Evolutionary conservation across 2,888 invertebrate species (phyloP).

Genomic region (Drosophila stalkeri): DNA sequence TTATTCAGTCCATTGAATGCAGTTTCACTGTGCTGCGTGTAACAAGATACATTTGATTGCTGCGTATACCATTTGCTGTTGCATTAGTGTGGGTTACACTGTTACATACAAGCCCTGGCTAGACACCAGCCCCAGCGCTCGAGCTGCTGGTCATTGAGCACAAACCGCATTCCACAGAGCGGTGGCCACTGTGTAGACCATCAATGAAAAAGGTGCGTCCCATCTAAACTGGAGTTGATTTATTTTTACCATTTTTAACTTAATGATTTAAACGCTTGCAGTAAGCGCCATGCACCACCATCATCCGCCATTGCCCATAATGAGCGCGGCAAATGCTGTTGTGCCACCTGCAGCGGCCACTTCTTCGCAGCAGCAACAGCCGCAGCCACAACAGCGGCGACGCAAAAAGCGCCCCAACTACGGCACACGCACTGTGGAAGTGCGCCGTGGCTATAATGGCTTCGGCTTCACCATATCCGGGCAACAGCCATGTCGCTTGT

Average conservation of each 20-base stretch:
- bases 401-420: slow-evolving; percentile 88
- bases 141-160: slow-evolving; percentile 55
- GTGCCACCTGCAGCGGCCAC: slow-evolving; percentile 18
- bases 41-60: slow-evolving; percentile 44
- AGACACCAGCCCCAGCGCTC: slow-evolving; percentile 37
- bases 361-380: slow-evolving; percentile 29
- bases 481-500: slow-evolving; percentile 97
- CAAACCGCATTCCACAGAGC: slow-evolving; percentile 67
- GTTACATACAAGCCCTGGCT: slow-evolving; percentile 43
- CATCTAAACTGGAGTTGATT: slow-evolving; percentile 21
- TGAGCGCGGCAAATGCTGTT: slow-evolving; percentile 40
- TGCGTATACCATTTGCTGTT: slow-evolving; percentile 40
- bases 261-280: slow-evolving; percentile 19
- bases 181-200: slow-evolving; percentile 36
- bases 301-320: slow-evolving; percentile 76
- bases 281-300: slow-evolving; percentile 78
- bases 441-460: slow-evolving; percentile 93
- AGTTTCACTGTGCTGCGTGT: slow-evolving; percentile 8
- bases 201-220: slow-evolving; percentile 74
- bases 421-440: slow-evolving; percentile 89
- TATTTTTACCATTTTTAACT: slow-evolving; percentile 19
- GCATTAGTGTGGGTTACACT: slow-evolving; percentile 47
- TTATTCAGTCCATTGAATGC: neutral
- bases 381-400: slow-evolving; percentile 85
- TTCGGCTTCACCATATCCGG: slow-evolving; percentile 99